These are phyloP conservation scores for Stenopsyche tienmushanensis DNA, from an alignment of 1,140 invertebrate species.

Conservation along the genomic window DNA sequence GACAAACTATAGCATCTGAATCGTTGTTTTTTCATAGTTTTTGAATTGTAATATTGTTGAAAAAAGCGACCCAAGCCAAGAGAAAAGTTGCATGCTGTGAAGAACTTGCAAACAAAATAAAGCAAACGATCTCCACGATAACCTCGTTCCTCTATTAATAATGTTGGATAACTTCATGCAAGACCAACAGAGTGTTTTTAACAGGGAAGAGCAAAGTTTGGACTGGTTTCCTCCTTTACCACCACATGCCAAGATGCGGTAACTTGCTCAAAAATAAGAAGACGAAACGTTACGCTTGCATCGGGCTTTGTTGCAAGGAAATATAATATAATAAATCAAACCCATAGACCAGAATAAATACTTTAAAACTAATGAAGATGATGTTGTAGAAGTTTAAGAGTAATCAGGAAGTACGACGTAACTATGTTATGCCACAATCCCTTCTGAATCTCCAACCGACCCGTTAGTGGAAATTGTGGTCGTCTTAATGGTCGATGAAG, in stretches of 20 bases:
- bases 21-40: too few relatives aligned
- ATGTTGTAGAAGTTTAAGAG: not conserved
- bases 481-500: too few relatives aligned
- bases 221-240: conserved; percentile 1
- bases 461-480: too few relatives aligned
- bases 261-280: not conserved
- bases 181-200: conserved; percentile 24
- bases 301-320: too few relatives aligned
- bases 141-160: conserved; percentile 16
- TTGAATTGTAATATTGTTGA: too few relatives aligned
- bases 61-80: too few relatives aligned
- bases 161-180: conserved; percentile 26
- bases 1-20: too few relatives aligned
- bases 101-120: not conserved
- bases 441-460: too few relatives aligned
- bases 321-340: not conserved
- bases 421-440: too few relatives aligned
- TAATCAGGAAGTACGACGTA: too few relatives aligned
- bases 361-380: not conserved
- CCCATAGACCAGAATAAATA: not conserved
- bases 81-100: not conserved
- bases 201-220: conserved; percentile 25
- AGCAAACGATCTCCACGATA: not conserved
- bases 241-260: not conserved
- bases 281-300: not conserved